Base-by-base conservation (phyloP, 2,888 invertebrate species). In the Apamea monoglypha region DNA sequence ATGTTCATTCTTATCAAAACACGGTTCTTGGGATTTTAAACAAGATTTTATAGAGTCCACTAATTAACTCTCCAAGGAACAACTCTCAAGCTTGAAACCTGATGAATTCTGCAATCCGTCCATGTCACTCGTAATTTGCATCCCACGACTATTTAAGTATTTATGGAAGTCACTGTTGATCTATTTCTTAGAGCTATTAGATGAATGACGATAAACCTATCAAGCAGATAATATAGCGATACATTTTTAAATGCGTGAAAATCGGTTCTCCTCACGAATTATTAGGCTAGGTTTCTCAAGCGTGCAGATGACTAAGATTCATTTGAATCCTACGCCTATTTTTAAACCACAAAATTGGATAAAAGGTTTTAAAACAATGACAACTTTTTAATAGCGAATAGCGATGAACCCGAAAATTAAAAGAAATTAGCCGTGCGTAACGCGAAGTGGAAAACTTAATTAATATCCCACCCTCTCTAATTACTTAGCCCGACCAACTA, bases 381-480 rank as follows among this genome's bases (percentile, higher is more conserved):
- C 36, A 66, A 50, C 8, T 53, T 76, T 81, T 63, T 56, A 71
- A 74, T 64, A 82, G 25, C n/a, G 44, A 71, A 67, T 63, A 82
- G 25, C 21, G 36, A 61, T 83, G 63, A 36, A 67, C 63, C n/a
- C 67, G 10, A 75, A 73, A 76, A 80, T 69, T 61, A 74, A 76
- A 85, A 84, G 69, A 77, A 76, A 85, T 76, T 70, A 59, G 36
- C 21, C 56, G 61, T 70, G 32, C 36, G 78, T 77, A 71, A 76
- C 72, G n/a, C n/a, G 74, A 87, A 81, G 47, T 85, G 88, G 77
- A 76, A 86, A 88, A 81, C 36, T 82, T 88, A 89, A 88, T 89
- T 85, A 78, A 83, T 81, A 80, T 89, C 81, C 69, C 86, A 78
- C 86, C 86, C 85, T 70, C 64, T 79, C 40, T 83, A 88, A 88